Percentiles rank a stretch among this genome's conserved stretches.
Evolutionary conservation across 1,140 invertebrate genomes (phyloP).

Genomic region (Aphis craccivora): DNA sequence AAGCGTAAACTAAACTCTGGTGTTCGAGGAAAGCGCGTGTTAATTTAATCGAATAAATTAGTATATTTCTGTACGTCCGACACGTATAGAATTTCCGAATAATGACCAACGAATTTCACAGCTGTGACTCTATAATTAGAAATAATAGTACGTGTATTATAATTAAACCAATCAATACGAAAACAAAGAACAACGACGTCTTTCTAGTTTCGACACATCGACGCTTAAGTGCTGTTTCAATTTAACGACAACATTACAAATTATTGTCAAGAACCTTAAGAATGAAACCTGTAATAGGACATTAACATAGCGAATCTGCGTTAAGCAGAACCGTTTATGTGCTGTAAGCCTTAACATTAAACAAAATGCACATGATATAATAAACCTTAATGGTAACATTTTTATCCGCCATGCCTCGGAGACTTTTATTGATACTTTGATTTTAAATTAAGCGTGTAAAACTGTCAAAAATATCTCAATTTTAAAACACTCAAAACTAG

Average conservation of each 20-base stretch:
- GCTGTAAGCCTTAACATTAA: not conserved
- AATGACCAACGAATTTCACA: not conserved
- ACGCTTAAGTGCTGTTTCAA: not conserved
- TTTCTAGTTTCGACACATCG: not conserved
- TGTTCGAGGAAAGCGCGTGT: not conserved
- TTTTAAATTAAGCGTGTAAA: not conserved
- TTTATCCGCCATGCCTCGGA: not conserved
- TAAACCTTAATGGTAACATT: not conserved
- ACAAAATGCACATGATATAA: not conserved
- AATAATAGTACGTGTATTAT: not conserved
- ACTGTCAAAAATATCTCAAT: not conserved
- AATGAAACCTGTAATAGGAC: not conserved
- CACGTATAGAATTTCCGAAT: not conserved
- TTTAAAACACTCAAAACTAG: not conserved
- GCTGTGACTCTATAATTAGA: not conserved
- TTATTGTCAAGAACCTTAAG: not conserved
- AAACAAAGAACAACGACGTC: not conserved
- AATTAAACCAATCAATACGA: not conserved
- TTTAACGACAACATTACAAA: not conserved
- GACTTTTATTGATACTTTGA: not conserved
- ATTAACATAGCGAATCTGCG: not conserved
- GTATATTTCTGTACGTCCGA: not conserved
- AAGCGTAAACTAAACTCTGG: not conserved
- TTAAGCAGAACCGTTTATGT: not conserved
- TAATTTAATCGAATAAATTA: constrained; percentile 14